A percentile compares a stretch with the other conserved stretches of the same genome.
Evolutionary conservation across 2,113 vertebrate species (phyloP).

Genomic region (Urocolius indicus): DNA sequence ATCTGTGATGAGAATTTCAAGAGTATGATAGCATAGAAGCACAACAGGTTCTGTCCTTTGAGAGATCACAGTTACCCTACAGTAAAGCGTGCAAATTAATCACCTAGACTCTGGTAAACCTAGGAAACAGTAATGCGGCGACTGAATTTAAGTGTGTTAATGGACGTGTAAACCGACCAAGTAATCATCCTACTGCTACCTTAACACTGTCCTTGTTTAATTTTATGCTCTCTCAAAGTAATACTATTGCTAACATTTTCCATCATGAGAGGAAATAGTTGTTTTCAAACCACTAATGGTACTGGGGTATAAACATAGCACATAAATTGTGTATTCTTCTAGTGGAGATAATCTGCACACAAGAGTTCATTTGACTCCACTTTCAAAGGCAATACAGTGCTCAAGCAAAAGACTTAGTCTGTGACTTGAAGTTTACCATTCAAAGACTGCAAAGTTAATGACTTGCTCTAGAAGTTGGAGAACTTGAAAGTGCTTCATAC

Average conservation of each 20-base stretch:
- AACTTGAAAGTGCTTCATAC: background rate
- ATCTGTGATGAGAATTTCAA: background rate
- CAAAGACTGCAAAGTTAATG: background rate
- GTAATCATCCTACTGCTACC: background rate
- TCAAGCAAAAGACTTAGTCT: background rate
- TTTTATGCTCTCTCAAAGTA: background rate
- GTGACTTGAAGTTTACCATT: background rate
- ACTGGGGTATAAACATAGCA: background rate
- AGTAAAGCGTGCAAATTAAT: background rate
- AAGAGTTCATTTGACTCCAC: background rate
- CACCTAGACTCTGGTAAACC: background rate
- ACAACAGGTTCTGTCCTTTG: background rate
- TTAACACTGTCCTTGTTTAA: background rate
- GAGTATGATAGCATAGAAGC: background rate
- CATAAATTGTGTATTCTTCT: background rate
- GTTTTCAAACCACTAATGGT: background rate
- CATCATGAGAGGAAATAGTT: background rate
- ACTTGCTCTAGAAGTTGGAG: background rate
- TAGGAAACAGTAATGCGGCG: background rate
- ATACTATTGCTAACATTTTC: background rate
- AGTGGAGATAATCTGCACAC: background rate
- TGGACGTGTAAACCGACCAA: background rate
- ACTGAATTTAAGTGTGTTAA: background rate
- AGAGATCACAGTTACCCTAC: background rate
- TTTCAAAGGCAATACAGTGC: background rate